Evolutionary conservation across 2,113 vertebrate species (phyloP).

Genomic region (Donacobius atricapilla): DNA sequence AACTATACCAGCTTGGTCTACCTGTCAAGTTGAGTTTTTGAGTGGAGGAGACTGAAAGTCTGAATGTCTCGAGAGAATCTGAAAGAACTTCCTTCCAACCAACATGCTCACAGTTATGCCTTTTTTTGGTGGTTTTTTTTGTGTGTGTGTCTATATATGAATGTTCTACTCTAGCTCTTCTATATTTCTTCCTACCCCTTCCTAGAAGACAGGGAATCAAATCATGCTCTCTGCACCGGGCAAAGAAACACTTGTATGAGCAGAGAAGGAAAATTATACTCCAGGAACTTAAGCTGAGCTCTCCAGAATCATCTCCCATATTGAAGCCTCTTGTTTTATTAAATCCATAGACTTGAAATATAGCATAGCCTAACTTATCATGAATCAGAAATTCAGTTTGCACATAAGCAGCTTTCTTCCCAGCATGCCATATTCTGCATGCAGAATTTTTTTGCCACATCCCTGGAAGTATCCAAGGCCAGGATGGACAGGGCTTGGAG

Average conservation of each 20-base stretch:
- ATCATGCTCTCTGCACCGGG: not conserved
- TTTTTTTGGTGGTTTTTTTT: not conserved
- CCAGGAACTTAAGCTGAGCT: not conserved
- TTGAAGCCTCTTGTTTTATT: not conserved
- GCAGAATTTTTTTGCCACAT: not conserved
- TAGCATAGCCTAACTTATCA: not conserved
- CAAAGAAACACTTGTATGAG: not conserved
- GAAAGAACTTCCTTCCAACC: not conserved
- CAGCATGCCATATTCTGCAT: not conserved
- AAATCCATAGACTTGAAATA: not conserved
- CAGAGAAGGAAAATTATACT: not conserved
- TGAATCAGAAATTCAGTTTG: not conserved
- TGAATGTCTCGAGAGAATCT: not conserved
- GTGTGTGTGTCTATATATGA: not conserved
- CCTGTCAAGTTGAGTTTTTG: constrained; percentile 3
- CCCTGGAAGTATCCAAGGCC: not conserved
- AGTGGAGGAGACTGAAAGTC: constrained; percentile 14
- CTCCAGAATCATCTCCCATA: not conserved
- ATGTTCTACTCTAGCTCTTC: not conserved
- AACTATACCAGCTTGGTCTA: not conserved
- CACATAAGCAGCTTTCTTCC: not conserved
- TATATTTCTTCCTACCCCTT: not conserved
- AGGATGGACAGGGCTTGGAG: not conserved
- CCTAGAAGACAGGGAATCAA: not conserved
- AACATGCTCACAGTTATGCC: not conserved